These are phyloP conservation scores for Dinoponera quadriceps DNA, from an alignment of 1,140 invertebrate species.

Conservation along the genomic window DNA sequence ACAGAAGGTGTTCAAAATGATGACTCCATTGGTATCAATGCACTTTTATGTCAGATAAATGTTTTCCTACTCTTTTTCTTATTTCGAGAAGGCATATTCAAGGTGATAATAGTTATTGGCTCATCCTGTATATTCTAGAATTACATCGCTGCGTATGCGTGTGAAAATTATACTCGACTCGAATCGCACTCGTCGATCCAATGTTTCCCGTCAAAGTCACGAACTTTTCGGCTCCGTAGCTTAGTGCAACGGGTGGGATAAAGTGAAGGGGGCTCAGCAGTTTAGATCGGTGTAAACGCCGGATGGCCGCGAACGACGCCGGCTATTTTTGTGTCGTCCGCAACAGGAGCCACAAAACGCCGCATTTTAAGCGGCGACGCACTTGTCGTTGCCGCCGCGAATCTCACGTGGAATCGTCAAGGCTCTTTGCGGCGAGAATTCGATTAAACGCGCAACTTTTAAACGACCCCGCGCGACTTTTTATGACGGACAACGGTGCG, in stretches of 20 bases:
- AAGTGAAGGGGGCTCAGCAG: constrained; percentile 70
- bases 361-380: constrained; percentile 56
- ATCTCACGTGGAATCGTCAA: constrained; percentile 60
- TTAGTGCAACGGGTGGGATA: constrained; percentile 30
- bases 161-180: neutral
- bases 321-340: constrained; percentile 72
- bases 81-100: too few species aligned
- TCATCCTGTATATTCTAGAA: too few species aligned
- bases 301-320: constrained; percentile 69
- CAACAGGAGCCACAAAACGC: constrained; percentile 68
- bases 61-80: too few species aligned
- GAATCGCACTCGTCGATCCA: neutral
- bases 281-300: constrained; percentile 70
- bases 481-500: constrained; percentile 8
- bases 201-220: constrained; percentile 37
- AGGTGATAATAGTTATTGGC: too few species aligned
- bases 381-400: constrained; percentile 60
- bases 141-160: neutral
- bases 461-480: constrained; percentile 34
- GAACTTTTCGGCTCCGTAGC: constrained; percentile 7
- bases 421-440: constrained; percentile 40
- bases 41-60: too few species aligned
- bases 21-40: too few species aligned
- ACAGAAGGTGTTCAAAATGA: too few species aligned
- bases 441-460: constrained; percentile 46